Base-by-base conservation (phyloP, 2,797 vertebrate genomes). In the Lycodopsis pacificus region DNA sequence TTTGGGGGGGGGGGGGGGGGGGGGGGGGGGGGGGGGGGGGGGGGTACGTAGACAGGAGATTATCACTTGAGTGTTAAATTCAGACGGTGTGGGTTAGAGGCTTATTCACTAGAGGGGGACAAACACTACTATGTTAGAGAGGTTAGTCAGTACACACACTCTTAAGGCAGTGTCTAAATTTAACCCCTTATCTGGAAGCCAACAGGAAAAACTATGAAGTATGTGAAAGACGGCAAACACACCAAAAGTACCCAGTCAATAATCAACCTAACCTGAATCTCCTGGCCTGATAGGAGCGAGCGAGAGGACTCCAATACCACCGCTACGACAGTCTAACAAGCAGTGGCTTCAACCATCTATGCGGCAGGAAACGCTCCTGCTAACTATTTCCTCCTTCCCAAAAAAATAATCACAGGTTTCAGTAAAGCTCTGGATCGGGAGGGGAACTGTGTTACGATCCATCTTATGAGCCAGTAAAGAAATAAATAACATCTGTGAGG, bases 121-220 rank as follows among this genome's bases (percentile, higher is more conserved):
- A 91, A 85, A 90, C 67, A 82, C 71, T 56, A 44, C 79, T 61
- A 54, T 42, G 78, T 86, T 91, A 90, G 71, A 19, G 66, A 58
- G 73, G 88, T 88, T 89, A 90, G 87, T 81, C 48, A 38, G 42
- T 57, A 38, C 65, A 79, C 65, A 59, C 59, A 22, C 10, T 27
- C 59, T 17, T 17, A 11, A 20, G 20, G 58, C 54, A 56, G 34
- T 15, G 34, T 71, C 63, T 7, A 36, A 49, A 27, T 65, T 15
- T 4, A 59, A 40, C 65, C 42, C 10, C 57, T 68, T 78, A 81
- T 73, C 66, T 71, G 34, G 38, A 74, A 44, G 51, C 49, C 17
- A 74, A 68, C n/a, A 70, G 36, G 19, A 20, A 57, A 62, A 68
- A 48, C 49, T 48, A 30, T 6, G 17, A 38, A 58, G 40, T 38